Conservation (phyloP, 2,888 invertebrate species). For the Slavum lentiscoides region DNA sequence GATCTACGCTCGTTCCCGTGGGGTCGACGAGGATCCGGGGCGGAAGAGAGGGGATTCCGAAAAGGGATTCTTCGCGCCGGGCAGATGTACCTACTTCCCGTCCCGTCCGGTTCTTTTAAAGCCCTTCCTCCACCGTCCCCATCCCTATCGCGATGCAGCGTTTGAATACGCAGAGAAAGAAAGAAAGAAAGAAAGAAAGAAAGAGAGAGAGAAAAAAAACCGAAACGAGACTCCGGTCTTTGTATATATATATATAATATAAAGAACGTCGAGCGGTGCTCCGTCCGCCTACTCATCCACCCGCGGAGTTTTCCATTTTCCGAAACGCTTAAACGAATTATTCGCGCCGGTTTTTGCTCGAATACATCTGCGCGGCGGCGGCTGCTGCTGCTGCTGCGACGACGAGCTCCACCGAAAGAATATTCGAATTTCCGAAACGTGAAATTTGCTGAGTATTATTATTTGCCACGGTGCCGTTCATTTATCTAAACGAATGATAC, state of each 20-base stretch:
- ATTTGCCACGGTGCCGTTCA: slow-evolving; percentile 6
- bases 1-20: slow-evolving; percentile 23
- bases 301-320: slow-evolving; percentile 20
- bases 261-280: slow-evolving; percentile 11
- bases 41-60: not conserved
- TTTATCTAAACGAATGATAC: too few relatives aligned
- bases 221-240: not conserved
- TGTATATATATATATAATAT: not conserved
- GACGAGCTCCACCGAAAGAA: slow-evolving; percentile 27
- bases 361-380: not conserved
- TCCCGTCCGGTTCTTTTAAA: too few relatives aligned
- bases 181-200: slow-evolving; percentile 1
- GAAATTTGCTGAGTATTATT: slow-evolving; percentile 18
- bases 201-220: slow-evolving; percentile 10
- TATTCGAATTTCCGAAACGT: slow-evolving; percentile 27
- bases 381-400: not conserved
- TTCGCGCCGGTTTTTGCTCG: slow-evolving; percentile 27
- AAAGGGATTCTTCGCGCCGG: slow-evolving; percentile 39
- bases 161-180: not conserved
- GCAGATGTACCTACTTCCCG: slow-evolving; percentile 30
- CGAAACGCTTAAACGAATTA: slow-evolving; percentile 39
- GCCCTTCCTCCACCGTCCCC: too few relatives aligned
- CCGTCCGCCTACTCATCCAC: not conserved
- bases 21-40: not conserved
- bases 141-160: too few relatives aligned